Evolutionary conservation across 1,140 invertebrate species (phyloP).

Genomic region (Drosophila varians): DNA sequence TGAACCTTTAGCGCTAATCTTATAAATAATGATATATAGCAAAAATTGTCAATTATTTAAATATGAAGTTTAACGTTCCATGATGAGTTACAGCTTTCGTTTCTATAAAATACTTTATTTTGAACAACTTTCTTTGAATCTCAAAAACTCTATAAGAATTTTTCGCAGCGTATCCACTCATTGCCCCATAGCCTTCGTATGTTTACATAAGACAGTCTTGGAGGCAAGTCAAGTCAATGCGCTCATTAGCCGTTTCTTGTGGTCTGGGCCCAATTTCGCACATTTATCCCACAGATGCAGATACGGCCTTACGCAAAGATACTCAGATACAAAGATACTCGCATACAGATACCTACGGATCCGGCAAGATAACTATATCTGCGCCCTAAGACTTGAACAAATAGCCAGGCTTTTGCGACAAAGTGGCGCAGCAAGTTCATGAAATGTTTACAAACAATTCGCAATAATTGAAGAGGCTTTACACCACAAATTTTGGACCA

Average conservation of each 20-base stretch:
- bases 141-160: background rate
- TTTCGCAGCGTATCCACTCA: background rate
- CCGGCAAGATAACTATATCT: constrained; percentile 17
- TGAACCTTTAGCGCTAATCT: too few species aligned
- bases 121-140: too few species aligned
- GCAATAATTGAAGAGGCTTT: constrained; percentile 33
- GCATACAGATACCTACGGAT: constrained; percentile 16
- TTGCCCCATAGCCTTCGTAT: background rate
- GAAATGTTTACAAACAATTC: constrained; percentile 24
- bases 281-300: constrained; percentile 53
- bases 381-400: constrained; percentile 24
- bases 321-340: constrained; percentile 14
- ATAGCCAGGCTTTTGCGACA: background rate
- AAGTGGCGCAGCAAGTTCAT: constrained; percentile 24
- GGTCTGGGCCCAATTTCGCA: constrained; percentile 35
- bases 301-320: background rate
- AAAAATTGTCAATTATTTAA: too few species aligned
- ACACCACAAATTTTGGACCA: background rate
- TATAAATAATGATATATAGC: too few species aligned
- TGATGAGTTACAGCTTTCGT: too few species aligned
- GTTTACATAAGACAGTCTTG: constrained; percentile 24
- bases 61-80: too few species aligned
- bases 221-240: constrained; percentile 15
- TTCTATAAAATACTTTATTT: too few species aligned
- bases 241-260: constrained; percentile 36